Percentiles rank a stretch among this genome's conserved stretches.
phyloP scores from a whole-genome alignment of 2,113 vertebrate species.

The Pterophyllum scalare region DNA sequence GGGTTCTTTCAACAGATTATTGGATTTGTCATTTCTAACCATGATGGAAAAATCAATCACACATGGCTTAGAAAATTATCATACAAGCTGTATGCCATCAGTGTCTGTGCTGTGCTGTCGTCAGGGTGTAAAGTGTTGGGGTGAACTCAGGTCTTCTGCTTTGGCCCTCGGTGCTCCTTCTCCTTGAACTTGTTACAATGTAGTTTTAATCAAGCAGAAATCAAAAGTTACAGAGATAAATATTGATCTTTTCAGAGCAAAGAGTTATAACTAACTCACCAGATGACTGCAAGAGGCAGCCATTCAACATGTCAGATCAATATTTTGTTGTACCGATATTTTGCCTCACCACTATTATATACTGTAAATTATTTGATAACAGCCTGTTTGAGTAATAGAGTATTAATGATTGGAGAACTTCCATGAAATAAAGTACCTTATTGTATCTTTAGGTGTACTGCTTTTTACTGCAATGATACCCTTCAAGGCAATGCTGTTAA shows the following conservation, averaged over 20 bases:
- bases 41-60: constrained; percentile 60
- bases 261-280: constrained; percentile 19
- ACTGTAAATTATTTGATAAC: too few species aligned
- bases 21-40: constrained; percentile 55
- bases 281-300: too few species aligned
- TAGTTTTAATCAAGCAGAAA: constrained; percentile 61
- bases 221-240: constrained; percentile 55
- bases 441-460: too few species aligned
- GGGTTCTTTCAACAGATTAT: constrained; percentile 43
- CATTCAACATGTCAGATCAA: too few species aligned
- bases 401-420: too few species aligned
- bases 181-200: constrained; percentile 37
- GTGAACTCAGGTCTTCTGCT: not conserved
- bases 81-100: not conserved
- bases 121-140: not conserved
- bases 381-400: too few species aligned
- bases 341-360: too few species aligned
- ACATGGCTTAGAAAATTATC: constrained; percentile 4
- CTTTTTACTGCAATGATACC: too few species aligned
- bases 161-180: not conserved
- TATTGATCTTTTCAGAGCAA: constrained; percentile 53
- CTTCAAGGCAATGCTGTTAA: too few species aligned
- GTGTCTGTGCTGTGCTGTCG: not conserved
- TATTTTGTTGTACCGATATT: too few species aligned
- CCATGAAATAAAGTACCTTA: too few species aligned